Percentiles rank a stretch among this genome's conserved stretches.
phyloP scores from a whole-genome alignment of 2,888 invertebrate genomes.

The Hypercompe scribonia region DNA sequence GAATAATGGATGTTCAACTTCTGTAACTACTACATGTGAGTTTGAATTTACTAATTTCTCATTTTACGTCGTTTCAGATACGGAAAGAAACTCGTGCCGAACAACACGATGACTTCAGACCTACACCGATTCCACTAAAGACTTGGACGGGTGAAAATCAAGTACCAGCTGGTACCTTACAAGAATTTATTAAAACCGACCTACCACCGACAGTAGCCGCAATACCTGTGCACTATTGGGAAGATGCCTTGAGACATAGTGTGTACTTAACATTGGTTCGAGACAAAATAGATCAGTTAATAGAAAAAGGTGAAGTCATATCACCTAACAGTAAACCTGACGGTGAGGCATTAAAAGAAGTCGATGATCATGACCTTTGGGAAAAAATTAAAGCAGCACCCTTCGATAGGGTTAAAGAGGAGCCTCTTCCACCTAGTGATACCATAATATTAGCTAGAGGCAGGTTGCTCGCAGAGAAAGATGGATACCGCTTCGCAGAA shows the following conservation, averaged over 20 bases:
- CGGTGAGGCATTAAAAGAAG: constrained; percentile 62
- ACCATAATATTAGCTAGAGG: constrained; percentile 89
- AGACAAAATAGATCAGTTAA: constrained; percentile 84
- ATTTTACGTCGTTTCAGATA: constrained; percentile 65
- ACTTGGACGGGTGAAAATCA: constrained; percentile 68
- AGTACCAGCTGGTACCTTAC: constrained; percentile 62
- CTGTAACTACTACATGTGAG: neutral
- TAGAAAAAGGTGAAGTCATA: constrained; percentile 70
- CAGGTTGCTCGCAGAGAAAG: constrained; percentile 84
- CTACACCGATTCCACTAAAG: constrained; percentile 78
- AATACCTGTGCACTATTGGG: constrained; percentile 87
- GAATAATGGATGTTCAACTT: constrained; percentile 36
- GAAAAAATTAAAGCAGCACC: constrained; percentile 81
- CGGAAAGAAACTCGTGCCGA: constrained; percentile 64
- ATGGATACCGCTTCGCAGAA: constrained; percentile 86
- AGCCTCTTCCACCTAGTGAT: constrained; percentile 87
- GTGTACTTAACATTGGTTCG: constrained; percentile 88
- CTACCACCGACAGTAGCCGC: constrained; percentile 56
- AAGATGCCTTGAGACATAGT: constrained; percentile 89
- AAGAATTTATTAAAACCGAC: constrained; percentile 64
- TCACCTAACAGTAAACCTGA: constrained; percentile 64
- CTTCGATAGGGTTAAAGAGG: constrained; percentile 73
- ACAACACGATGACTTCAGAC: constrained; percentile 72
- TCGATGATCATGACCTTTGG: constrained; percentile 82
- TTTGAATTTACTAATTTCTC: constrained; percentile 35